phyloP scores from a whole-genome alignment of 2,888 invertebrate species.

The Euspilapteryx auroguttella region DNA sequence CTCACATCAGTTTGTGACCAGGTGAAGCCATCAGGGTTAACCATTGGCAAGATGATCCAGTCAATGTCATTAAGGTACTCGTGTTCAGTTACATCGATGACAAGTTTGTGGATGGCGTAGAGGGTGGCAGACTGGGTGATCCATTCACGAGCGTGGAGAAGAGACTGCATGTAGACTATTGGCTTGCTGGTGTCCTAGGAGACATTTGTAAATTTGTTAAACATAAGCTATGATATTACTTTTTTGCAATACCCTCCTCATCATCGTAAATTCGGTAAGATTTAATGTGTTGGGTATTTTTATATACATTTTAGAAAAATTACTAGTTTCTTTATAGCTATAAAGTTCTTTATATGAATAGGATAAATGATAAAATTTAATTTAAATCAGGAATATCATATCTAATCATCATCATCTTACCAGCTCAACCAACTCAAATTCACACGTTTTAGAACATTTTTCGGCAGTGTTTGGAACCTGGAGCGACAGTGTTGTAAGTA shows the following conservation, averaged over 20 bases:
- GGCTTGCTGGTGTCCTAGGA: constrained; percentile 44
- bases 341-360: too few species aligned
- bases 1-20: constrained; percentile 48
- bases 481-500: too few species aligned
- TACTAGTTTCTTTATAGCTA: too few species aligned
- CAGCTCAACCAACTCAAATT: too few species aligned
- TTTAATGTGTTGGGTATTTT: too few species aligned
- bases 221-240: not conserved
- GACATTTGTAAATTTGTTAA: not conserved
- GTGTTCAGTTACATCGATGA: constrained; percentile 54
- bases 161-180: constrained; percentile 58
- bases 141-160: constrained; percentile 72
- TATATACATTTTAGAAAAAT: too few species aligned
- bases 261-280: too few species aligned
- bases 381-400: too few species aligned
- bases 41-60: constrained; percentile 67
- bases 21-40: constrained; percentile 75
- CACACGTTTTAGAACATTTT: too few species aligned
- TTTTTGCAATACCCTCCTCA: not conserved
- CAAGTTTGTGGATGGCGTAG: constrained; percentile 66
- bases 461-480: too few species aligned
- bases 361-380: too few species aligned
- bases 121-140: constrained; percentile 65
- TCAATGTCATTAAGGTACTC: constrained; percentile 60
- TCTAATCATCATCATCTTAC: too few species aligned